These are phyloP conservation scores for Diloba caeruleocephala DNA, from an alignment of 2,888 invertebrate species.

Conservation along the genomic window DNA sequence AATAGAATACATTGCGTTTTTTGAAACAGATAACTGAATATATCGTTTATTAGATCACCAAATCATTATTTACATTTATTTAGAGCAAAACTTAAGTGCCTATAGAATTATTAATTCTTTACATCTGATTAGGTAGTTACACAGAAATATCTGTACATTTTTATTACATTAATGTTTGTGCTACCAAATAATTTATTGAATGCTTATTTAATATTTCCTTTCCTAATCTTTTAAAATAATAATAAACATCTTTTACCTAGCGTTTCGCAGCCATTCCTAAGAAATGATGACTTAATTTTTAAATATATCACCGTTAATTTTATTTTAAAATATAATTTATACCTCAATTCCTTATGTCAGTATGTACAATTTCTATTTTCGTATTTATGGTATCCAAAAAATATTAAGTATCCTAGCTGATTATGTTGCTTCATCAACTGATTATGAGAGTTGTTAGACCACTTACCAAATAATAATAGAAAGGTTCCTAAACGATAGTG, in stretches of 20 bases:
- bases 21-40: too few relatives aligned
- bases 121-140: neutral
- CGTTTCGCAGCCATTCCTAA: conserved; percentile 36
- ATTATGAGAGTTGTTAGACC: neutral
- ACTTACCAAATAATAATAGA: too few relatives aligned
- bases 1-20: too few relatives aligned
- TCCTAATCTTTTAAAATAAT: conserved; percentile 6
- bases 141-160: conserved; percentile 19
- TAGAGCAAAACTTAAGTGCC: too few relatives aligned
- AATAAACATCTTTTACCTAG: conserved; percentile 18
- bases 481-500: conserved; percentile 24
- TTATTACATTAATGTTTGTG: conserved; percentile 26
- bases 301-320: conserved; percentile 52
- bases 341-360: conserved; percentile 30
- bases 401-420: neutral
- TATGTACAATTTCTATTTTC: conserved; percentile 9
- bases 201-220: conserved; percentile 24
- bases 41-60: too few relatives aligned
- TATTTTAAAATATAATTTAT: conserved; percentile 47
- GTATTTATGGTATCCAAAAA: neutral
- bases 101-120: neutral
- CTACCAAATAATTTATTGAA: conserved; percentile 25
- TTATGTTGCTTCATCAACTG: neutral
- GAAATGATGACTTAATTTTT: conserved; percentile 46
- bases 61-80: too few relatives aligned